A percentile compares a stretch with the other conserved stretches of the same genome.
phyloP scores from a whole-genome alignment of 2,113 vertebrate species.

The Anhinga rufa region DNA sequence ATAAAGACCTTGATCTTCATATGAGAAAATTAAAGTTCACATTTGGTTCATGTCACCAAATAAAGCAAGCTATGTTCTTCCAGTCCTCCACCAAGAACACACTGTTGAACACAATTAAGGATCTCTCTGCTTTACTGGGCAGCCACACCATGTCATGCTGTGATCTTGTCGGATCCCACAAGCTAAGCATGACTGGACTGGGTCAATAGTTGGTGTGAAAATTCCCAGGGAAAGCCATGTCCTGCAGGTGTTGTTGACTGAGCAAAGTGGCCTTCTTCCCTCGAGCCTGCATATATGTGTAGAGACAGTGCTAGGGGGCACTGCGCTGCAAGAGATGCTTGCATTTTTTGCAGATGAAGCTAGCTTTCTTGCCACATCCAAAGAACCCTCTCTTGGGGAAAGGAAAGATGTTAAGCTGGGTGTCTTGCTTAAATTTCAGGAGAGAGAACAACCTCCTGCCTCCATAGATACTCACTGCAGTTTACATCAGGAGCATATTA shows the following conservation, averaged over 20 bases:
- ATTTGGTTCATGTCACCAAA: background rate
- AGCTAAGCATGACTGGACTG: constrained; percentile 12
- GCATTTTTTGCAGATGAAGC: background rate
- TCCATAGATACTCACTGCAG: background rate
- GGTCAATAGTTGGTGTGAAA: background rate
- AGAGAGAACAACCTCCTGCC: background rate
- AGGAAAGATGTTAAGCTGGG: background rate
- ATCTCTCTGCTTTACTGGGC: background rate
- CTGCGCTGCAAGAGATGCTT: constrained; percentile 56
- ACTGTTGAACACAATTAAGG: background rate
- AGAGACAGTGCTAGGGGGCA: constrained; percentile 68
- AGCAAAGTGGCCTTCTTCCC: background rate
- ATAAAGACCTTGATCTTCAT: background rate
- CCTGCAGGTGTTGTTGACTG: background rate
- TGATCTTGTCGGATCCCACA: constrained; percentile 15
- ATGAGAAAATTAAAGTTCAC: background rate
- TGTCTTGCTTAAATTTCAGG: background rate
- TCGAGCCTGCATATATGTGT: background rate
- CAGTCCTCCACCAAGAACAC: background rate
- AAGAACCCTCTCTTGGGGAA: background rate
- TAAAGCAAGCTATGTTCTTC: background rate
- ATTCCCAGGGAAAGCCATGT: background rate
- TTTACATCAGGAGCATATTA: background rate
- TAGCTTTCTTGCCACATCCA: background rate
- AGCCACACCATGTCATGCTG: background rate